phyloP scores from a whole-genome alignment of 2,113 vertebrate species.

The Megaceryle torquata region DNA sequence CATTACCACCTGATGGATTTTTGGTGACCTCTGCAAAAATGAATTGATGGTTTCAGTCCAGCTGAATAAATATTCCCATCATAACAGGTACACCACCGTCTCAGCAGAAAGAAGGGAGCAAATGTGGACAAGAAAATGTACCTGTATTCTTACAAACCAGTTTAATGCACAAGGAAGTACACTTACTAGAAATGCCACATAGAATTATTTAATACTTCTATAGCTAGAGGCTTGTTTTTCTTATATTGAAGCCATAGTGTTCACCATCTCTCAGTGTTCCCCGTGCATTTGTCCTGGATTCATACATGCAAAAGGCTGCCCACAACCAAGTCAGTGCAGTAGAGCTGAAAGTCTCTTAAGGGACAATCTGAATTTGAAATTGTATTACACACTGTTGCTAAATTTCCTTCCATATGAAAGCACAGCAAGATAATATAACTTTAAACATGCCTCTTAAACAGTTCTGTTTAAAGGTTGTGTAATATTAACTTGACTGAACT shows the following conservation, averaged over 20 bases:
- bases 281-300: background rate
- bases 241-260: background rate
- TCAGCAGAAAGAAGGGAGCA: background rate
- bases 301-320: background rate
- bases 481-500: background rate
- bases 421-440: background rate
- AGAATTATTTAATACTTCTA: background rate
- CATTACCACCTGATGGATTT: conserved; percentile 64
- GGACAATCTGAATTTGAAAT: background rate
- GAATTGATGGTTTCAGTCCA: conserved; percentile 48
- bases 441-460: background rate
- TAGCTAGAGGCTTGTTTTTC: background rate
- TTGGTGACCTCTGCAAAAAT: conserved; percentile 53
- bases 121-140: background rate
- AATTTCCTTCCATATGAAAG: background rate
- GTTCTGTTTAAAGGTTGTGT: background rate
- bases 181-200: background rate
- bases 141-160: background rate
- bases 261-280: background rate
- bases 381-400: background rate
- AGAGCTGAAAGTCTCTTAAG: background rate
- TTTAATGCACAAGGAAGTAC: background rate
- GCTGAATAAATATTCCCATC: conserved; percentile 45
- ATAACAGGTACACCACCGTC: background rate
- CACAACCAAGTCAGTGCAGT: background rate